Base-by-base conservation (phyloP, 1,140 invertebrate genomes). In the Zaprionus capensis region DNA sequence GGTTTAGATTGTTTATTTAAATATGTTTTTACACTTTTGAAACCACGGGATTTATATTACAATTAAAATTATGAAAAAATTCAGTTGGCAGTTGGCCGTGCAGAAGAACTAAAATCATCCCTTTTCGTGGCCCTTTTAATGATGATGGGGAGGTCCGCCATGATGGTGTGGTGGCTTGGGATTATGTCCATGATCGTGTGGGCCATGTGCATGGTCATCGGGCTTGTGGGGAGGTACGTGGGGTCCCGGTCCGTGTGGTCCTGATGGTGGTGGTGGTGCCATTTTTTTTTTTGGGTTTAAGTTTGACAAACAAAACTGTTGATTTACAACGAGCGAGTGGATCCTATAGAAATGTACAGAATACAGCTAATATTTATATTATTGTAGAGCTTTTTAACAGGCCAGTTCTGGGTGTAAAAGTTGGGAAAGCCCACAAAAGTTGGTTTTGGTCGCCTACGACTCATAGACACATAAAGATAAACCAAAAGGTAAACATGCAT, bases 231-330 rank as follows among this genome's bases (percentile, higher is more conserved):
- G 41, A 4, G 56, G 41, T 31, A 34, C 68, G 9, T 53, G 63
- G 9, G 31, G 63, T 61, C 64, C 76, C 2, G 41, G 58, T 55
- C 73, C 68, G 34, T 67, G 65, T 2, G 55, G 74, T 49, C 36
- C 56, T 57, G 38, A 14, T 4, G 51, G 69, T 68, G 84, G 81
- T 74, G 82, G 82, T 65, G 82, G 74, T 55, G 81, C 68, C 82
- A 85, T 85, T 72, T 56, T 73, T 9, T 9, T 46, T 15, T 44
- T n/a, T 38, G 4, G 26, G 31, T 17, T 22, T 36, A 38, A 53
- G n/a, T 22, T 56, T 4, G n/a, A 12, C 1, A 46, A 68, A 63
- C 55, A 34, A 49, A 61, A 26, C 36, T 24, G 12, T 59, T 41
- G 51, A 71, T 62, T 38, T 75, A 56, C 63, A 65, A 1, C 51